Evolutionary conservation across 2,888 invertebrate species (phyloP), one percentile per base, ranked within the genome.

Genomic region (Argyresthia goedartella): DNA sequence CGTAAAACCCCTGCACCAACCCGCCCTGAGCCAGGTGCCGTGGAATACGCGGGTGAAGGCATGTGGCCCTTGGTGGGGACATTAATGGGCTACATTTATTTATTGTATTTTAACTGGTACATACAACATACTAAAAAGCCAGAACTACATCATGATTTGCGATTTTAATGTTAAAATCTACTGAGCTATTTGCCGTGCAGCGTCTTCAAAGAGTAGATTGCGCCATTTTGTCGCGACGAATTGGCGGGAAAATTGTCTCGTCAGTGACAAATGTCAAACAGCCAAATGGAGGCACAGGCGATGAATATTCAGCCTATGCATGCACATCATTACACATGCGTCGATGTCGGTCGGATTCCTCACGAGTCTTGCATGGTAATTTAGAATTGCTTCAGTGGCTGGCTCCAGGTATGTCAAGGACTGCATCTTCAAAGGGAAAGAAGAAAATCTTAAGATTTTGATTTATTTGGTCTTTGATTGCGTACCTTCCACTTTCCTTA

Each of bases 341-440:
- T 81, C 72, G 68, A 76, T 25, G 25, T 25, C 65, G 55, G 58
- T 60, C 69, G 65, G 65, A 73, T 70, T 72, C 76, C 73, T 59
- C 65, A 62, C 63, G 65, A 59, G 81, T 73, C 81, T 81, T 71
- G 66, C 67, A 77, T 79, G 65, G 71, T 60, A 61, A 47, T 34
- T 11, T 1, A n/a, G n/a, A 39, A 14, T 44, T 47, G 47, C 47
- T 25, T 33, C 47, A 47, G 25, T 25, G 67, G 64, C 65, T 63
- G 76, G 3, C 69, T 73, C 75, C 70, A 79, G 77, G 73, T 79
- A 67, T 77, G 78, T 81, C 81, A 82, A 81, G 81, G 81, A 78
- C 76, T 62, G 64, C 36, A 11, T 4, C 25, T 25, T 25, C 3
- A 25, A 25, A 25, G 25, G 25, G 25, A 25, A 4, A 25, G 6